Conservation (phyloP, 2,888 invertebrate genomes). For the Lypha dubia region DNA sequence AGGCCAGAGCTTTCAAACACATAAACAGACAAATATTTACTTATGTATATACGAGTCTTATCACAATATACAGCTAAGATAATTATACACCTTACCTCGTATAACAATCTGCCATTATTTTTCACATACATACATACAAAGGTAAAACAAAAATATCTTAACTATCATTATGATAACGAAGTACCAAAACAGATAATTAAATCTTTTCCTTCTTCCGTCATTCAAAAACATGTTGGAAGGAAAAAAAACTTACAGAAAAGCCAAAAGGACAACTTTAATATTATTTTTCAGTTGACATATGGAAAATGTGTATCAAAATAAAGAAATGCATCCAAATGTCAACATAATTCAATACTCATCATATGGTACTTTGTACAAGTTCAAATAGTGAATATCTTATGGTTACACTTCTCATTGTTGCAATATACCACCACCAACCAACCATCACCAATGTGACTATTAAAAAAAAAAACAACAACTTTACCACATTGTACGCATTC, state of each 20-base stretch:
- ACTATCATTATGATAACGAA: conserved; percentile 39
- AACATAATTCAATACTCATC: conserved; percentile 70
- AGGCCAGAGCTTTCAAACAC: no score
- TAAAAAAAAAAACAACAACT: conserved; percentile 4
- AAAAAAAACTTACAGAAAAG: conserved; percentile 7
- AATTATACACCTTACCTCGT: conserved; percentile 19
- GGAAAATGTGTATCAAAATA: conserved; percentile 66
- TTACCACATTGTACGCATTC: conserved; percentile 59
- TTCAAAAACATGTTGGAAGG: neutral
- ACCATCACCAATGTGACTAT: conserved; percentile 37
- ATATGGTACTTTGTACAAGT: conserved; percentile 51
- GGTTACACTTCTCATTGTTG: conserved; percentile 40
- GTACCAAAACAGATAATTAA: conserved; percentile 52
- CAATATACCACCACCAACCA: conserved; percentile 26
- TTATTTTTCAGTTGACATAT: conserved; percentile 65
- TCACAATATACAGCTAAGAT: neutral
- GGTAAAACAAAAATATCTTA: conserved; percentile 14
- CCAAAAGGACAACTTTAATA: conserved; percentile 54
- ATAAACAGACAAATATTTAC: no score
- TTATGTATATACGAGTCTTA: no score
- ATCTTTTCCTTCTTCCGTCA: conserved; percentile 13
- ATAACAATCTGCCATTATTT: neutral
- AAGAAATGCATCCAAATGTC: conserved; percentile 65
- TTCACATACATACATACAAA: neutral
- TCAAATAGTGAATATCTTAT: conserved; percentile 22